Conservation (phyloP, 1,140 invertebrate genomes). For the Teleogryllus occipitalis region DNA sequence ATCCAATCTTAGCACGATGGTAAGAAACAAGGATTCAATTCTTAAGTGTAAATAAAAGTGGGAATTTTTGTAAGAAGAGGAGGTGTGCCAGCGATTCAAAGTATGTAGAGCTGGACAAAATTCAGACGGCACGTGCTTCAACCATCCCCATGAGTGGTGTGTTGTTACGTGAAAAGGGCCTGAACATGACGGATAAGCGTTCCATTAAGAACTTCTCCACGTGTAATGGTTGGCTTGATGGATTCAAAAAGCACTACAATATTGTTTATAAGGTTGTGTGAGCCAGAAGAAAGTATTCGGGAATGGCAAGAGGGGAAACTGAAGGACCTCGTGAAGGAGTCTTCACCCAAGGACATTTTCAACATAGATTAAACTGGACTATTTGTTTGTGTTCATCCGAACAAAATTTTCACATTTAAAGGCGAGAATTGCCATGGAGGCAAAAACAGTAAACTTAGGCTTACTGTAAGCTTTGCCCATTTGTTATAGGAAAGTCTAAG, state of each 20-base stretch:
- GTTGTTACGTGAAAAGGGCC: slow-evolving; percentile 9
- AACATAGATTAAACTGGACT: slow-evolving; percentile 41
- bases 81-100: not conserved
- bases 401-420: slow-evolving; percentile 30
- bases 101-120: not conserved
- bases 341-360: slow-evolving; percentile 35
- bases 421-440: slow-evolving; percentile 33
- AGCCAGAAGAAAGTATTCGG: not conserved
- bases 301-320: not conserved
- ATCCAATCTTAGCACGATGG: not conserved
- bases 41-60: not conserved
- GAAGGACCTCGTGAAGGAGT: slow-evolving; percentile 14
- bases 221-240: slow-evolving; percentile 11
- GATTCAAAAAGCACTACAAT: not conserved
- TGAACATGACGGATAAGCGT: not conserved
- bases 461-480: slow-evolving; percentile 34
- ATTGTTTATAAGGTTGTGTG: slow-evolving; percentile 11
- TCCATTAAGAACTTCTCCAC: not conserved
- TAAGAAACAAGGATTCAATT: not conserved
- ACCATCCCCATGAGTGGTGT: slow-evolving; percentile 3
- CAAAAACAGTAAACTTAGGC: slow-evolving; percentile 36
- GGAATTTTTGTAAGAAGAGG: not conserved
- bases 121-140: not conserved
- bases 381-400: slow-evolving; percentile 35
- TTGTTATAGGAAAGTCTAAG: slow-evolving; percentile 33